phyloP scores from a whole-genome alignment of 2,113 vertebrate species.

The Cricetomys ansorgei region DNA sequence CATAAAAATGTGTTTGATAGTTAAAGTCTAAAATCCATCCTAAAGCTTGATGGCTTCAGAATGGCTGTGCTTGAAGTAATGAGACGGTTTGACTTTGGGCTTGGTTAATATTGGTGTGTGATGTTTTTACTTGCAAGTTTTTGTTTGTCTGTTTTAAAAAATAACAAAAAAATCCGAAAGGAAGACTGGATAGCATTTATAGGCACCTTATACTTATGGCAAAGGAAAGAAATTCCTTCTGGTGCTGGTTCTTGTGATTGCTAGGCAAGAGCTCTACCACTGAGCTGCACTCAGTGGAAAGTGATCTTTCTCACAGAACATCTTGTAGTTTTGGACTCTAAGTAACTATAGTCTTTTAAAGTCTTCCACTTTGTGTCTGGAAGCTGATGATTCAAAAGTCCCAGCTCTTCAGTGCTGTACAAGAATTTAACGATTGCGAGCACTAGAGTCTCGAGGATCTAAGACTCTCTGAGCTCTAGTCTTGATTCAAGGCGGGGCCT shows the following conservation, averaged over 20 bases:
- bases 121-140: background rate
- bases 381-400: constrained; percentile 17
- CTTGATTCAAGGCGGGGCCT: background rate
- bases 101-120: background rate
- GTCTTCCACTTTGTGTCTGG: background rate
- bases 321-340: constrained; percentile 21
- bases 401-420: background rate
- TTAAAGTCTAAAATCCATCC: background rate
- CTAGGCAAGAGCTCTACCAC: background rate
- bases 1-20: background rate
- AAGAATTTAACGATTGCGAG: background rate
- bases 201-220: background rate
- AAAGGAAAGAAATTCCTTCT: background rate
- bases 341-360: background rate
- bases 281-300: background rate
- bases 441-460: background rate
- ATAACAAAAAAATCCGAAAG: background rate
- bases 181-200: background rate
- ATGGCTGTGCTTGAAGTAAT: background rate
- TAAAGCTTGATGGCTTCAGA: background rate
- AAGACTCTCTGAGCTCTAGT: background rate
- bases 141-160: background rate
- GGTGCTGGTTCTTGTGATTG: background rate
- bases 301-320: background rate
- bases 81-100: background rate